Conservation (phyloP, 2,797 vertebrate species). For the Galago senegalensis region DNA sequence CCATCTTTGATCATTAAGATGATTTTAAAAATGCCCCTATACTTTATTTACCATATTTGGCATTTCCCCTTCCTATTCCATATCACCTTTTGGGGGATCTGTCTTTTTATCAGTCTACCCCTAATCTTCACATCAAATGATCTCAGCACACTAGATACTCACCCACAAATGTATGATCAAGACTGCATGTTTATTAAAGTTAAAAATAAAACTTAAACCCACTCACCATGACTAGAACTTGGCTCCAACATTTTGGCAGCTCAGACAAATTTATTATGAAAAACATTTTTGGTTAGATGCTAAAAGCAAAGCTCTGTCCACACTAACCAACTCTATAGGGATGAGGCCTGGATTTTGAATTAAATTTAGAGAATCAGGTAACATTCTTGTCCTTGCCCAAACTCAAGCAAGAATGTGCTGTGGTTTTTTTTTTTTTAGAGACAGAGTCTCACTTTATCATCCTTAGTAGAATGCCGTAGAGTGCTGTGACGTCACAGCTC, state of each 20-base stretch:
- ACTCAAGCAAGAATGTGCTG: neutral
- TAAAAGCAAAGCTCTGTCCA: neutral
- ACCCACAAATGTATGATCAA: neutral
- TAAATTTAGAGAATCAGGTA: neutral
- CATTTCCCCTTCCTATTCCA: neutral
- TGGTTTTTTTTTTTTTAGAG: neutral
- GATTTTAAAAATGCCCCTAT: neutral
- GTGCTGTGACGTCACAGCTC: no score
- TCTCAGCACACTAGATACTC: neutral
- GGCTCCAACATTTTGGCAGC: neutral
- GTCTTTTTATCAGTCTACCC: neutral
- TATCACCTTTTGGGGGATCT: neutral
- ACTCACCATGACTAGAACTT: neutral
- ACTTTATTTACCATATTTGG: neutral
- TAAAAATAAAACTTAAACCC: slow-evolving; percentile 8
- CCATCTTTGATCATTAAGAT: neutral
- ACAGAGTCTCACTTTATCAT: no score
- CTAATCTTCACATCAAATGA: neutral
- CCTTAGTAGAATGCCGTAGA: no score
- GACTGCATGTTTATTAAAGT: neutral
- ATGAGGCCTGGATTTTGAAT: neutral
- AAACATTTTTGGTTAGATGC: neutral
- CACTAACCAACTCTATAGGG: neutral
- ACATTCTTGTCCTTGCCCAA: neutral
- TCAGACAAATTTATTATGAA: neutral